Conservation (phyloP, 2,113 vertebrate genomes). For the Pollachius pollachius region DNA sequence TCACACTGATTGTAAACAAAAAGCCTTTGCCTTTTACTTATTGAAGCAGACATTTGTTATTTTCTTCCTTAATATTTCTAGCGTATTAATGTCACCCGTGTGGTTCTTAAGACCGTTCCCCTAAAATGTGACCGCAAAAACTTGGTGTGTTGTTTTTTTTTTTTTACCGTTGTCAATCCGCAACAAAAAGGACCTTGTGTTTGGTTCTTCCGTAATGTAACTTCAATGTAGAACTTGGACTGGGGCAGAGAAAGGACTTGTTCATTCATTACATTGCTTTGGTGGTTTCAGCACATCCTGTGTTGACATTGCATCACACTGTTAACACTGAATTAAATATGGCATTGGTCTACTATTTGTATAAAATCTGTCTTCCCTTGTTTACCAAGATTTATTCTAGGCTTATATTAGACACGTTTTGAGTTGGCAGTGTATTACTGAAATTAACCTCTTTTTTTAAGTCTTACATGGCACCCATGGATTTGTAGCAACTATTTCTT, state of each 20-base stretch:
- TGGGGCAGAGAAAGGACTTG: neutral
- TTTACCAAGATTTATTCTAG: neutral
- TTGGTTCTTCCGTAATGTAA: slow-evolving; percentile 13
- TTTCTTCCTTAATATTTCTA: neutral
- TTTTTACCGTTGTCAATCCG: slow-evolving; percentile 22
- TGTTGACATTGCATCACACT: neutral
- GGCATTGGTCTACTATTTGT: neutral
- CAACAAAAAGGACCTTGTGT: neutral
- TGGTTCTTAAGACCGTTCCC: too few relatives aligned
- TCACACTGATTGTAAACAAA: slow-evolving; percentile 38
- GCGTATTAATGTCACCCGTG: too few relatives aligned
- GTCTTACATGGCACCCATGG: neutral
- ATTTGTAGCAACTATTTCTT: neutral
- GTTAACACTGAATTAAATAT: neutral
- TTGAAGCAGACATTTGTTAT: slow-evolving; percentile 35
- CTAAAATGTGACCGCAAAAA: too few relatives aligned
- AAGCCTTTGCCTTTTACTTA: slow-evolving; percentile 37
- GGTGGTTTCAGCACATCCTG: too few relatives aligned
- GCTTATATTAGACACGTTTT: neutral
- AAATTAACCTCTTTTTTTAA: too few relatives aligned
- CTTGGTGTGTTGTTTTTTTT: slow-evolving; percentile 5
- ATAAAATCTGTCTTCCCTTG: neutral
- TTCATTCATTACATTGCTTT: neutral
- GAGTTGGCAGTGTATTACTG: too few relatives aligned
- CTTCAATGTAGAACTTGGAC: neutral